Base-by-base conservation (phyloP, 2,797 vertebrate genomes). In the Agapornis canus region DNA sequence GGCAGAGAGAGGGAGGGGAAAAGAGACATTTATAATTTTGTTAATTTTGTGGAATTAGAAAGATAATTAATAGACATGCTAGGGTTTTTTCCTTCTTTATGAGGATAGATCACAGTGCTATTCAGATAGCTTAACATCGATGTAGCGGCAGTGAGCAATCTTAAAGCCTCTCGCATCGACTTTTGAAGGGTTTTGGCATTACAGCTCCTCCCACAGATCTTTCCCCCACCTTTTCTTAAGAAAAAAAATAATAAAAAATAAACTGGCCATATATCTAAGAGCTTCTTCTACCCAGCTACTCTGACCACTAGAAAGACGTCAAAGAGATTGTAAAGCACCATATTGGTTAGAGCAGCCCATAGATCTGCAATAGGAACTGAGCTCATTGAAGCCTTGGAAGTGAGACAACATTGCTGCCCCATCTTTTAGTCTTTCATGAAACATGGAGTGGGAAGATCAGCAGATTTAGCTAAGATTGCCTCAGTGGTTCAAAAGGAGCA, bases 121-220 rank as follows among this genome's bases (percentile, higher is more conserved):
- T 52, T 83, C 27, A 39, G 26, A 60, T 7, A 64, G 37, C 23
- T 80, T 83, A 68, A 79, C 29, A n/a, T 11, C 61, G 12, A 12
- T 21, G 37, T 27, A 61, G 54, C 11, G 21, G 14, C 25, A 73
- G 43, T 60, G 22, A 79, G 25, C 11, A 83, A 52, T 51, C 22
- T 20, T 65, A 40, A 84, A 83, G 39, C 23, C 31, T 51, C 68
- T 70, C 49, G 6, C 17, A 11, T 0, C 25, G 42, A 68, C 5
- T 94, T 96, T 43, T 42, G n/a, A 81, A 45, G 10, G 27, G 42
- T 75, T 78, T 81, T 86, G 48, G 10, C 57, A 68, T 57, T 49
- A 64, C 6, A 71, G 9, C 6, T 71, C 18, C n/a, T 71, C 26
- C 68, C 32, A 63, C 11, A 59, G 11, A 57, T 57, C n/a, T 7